Base-by-base conservation (phyloP, 2,888 invertebrate species). In the Vandiemenella viatica region DNA sequence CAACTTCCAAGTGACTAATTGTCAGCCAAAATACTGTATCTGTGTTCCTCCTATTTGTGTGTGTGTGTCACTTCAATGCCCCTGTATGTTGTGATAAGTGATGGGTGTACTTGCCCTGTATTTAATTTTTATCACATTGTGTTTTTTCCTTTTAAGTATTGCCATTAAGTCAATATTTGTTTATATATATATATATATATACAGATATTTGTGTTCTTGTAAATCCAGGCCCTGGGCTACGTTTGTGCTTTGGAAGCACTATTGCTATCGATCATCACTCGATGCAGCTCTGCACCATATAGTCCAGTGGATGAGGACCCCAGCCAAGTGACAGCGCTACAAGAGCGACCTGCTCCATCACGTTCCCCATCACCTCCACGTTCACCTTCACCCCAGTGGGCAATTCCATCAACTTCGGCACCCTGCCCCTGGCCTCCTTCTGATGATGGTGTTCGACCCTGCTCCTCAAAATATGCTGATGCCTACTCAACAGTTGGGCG, bases 291-390 rank as follows among this genome's bases (percentile, higher is more conserved):
- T 37, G 70, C 69, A 58, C 71, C 72, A 58, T 77, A 77, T 61
- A 72, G 74, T 55, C 76, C 75, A 51, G 76, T 77, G 51, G 73
- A 73, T 56, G 77, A 77, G 62, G 78, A 78, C 62, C 73, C 74
- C 51, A 76, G 76, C 63, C 71, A 72, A 58, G 64, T 73, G 61
- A 71, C 69, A 55, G 71, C 69, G 55, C 65, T 72, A 55, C 70
- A 71, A 58, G 73, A 73, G 62, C 44, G 51, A 26, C 43, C 49
- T 19, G 41, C 38, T 5, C 38, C 41, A 8, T 22, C 40, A 16
- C 65, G 70, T 56, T 70, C 70, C 60, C 63, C 67, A 63, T 67
- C 66, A 56, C 68, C 74, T 56, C 22, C 57, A 55, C 37, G 54
- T 47, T 18, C 53, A 47, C 37, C 55, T 26, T 58, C 57, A 55